Percentiles rank a stretch among this genome's conserved stretches.
Conservation (phyloP, 2,113 vertebrate genomes). For the Silurus glanis region DNA sequence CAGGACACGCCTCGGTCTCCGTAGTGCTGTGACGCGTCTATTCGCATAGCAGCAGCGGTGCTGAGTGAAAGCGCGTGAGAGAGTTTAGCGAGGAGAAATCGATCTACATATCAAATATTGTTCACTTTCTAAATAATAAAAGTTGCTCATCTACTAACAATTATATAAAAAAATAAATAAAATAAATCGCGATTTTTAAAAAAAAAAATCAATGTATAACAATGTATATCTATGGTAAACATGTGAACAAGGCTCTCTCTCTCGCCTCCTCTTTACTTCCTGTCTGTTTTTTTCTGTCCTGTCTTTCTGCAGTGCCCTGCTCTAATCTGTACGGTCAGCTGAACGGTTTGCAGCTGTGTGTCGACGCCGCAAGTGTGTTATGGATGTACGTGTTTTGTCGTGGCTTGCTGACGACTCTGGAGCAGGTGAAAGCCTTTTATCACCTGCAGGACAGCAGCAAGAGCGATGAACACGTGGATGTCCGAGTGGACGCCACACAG, state of each 20-base stretch:
- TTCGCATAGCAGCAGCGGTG: too few species aligned
- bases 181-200: too few species aligned
- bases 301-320: slow-evolving; percentile 79
- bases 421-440: slow-evolving; percentile 95
- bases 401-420: slow-evolving; percentile 86
- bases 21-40: too few species aligned
- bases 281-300: too few species aligned
- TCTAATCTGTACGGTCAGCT: slow-evolving; percentile 90
- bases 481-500: slow-evolving; percentile 82
- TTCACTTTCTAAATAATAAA: too few species aligned
- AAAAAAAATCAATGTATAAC: too few species aligned
- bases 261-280: slow-evolving; percentile 4
- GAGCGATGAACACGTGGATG: slow-evolving; percentile 84
- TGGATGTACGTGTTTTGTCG: slow-evolving; percentile 93
- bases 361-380: slow-evolving; percentile 86
- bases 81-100: too few species aligned
- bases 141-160: too few species aligned
- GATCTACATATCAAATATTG: too few species aligned
- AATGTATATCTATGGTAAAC: neutral
- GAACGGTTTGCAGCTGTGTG: slow-evolving; percentile 83
- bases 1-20: too few species aligned
- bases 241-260: neutral
- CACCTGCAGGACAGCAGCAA: slow-evolving; percentile 85
- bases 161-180: too few species aligned
- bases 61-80: too few species aligned